Percentiles rank a stretch among this genome's conserved stretches.
phyloP scores from a whole-genome alignment of 2,113 vertebrate genomes.

The Telmatochromis sp. region DNA sequence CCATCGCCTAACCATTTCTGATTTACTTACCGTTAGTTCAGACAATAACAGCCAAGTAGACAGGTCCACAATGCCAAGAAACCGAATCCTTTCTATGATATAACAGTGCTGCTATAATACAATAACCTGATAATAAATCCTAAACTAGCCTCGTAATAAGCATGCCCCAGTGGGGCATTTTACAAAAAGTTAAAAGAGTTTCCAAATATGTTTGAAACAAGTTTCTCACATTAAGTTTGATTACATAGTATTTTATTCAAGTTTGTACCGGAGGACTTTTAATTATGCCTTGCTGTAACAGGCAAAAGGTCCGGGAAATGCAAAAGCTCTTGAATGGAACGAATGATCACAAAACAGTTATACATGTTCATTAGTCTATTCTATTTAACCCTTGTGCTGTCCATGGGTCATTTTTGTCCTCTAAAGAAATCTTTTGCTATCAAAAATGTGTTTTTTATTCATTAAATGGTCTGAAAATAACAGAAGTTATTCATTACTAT shows the following conservation, averaged over 20 bases:
- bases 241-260: neutral
- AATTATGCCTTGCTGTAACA: neutral
- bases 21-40: neutral
- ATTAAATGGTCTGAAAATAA: too few relatives aligned
- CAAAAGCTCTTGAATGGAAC: neutral
- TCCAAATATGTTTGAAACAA: neutral
- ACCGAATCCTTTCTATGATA: neutral
- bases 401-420: too few relatives aligned
- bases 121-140: neutral
- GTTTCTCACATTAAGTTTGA: neutral
- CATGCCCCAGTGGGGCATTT: neutral
- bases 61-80: neutral
- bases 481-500: too few relatives aligned
- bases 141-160: neutral
- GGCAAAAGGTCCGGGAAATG: neutral
- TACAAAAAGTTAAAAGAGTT: neutral
- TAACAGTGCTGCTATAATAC: neutral
- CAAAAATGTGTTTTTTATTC: too few relatives aligned
- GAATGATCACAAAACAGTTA: neutral
- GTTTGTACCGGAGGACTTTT: neutral
- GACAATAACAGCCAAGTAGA: neutral
- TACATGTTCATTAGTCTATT: neutral
- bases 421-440: too few relatives aligned
- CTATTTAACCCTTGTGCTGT: too few relatives aligned
- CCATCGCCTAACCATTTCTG: neutral